phyloP scores from a whole-genome alignment of 2,113 vertebrate genomes.

The Podarcis muralis region DNA sequence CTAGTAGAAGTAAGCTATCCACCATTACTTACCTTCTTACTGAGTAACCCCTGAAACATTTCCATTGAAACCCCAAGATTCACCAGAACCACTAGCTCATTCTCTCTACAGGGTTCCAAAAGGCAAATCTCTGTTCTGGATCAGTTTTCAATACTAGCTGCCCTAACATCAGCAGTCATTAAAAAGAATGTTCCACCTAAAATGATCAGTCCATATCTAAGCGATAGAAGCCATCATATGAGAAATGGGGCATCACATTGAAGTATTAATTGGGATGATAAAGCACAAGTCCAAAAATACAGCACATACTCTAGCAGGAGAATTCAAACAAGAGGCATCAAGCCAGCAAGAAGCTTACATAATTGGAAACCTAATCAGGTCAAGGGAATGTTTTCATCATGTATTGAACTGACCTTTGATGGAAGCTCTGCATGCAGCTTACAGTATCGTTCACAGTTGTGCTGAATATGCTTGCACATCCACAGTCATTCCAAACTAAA shows the following conservation, averaged over 20 bases:
- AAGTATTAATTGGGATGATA: constrained; percentile 16
- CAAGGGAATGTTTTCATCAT: constrained; percentile 20
- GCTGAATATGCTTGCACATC: constrained; percentile 19
- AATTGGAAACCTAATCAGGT: constrained; percentile 28
- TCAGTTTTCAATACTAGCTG: constrained; percentile 29
- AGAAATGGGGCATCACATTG: constrained; percentile 34
- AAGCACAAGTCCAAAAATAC: not conserved
- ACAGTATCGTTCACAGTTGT: constrained; percentile 11
- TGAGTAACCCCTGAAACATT: not conserved
- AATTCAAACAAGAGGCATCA: constrained; percentile 11
- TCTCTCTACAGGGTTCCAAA: not conserved
- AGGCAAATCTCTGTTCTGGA: constrained; percentile 29
- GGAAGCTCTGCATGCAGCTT: constrained; percentile 9
- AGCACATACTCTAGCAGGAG: not conserved
- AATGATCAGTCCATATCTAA: constrained; percentile 38
- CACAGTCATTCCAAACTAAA: constrained; percentile 14
- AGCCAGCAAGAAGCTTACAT: not conserved
- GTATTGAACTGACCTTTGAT: constrained; percentile 23
- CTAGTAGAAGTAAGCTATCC: not conserved
- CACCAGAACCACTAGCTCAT: not conserved
- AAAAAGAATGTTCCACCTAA: constrained; percentile 33
- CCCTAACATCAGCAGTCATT: constrained; percentile 29
- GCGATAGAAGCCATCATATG: constrained; percentile 47
- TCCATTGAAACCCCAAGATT: not conserved
- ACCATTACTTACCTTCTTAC: not conserved